Evolutionary conservation across 2,888 invertebrate genomes (phyloP), one percentile per base, ranked within the genome.

Genomic region (Tetramorium bicarinatum): DNA sequence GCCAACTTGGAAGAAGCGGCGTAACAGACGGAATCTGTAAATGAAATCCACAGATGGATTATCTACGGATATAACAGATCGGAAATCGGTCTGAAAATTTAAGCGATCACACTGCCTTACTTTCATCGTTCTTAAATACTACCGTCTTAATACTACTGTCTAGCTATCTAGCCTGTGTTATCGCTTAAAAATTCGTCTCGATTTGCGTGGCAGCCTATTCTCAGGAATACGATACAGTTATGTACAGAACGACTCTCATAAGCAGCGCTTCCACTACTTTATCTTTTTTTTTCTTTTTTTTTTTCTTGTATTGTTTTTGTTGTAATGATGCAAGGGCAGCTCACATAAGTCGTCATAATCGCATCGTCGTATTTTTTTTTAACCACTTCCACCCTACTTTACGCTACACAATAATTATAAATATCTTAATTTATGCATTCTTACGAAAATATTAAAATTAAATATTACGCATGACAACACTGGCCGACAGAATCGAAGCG

Each of bases 191-290:
- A 71, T 25, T 71, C 21, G 8, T 38, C 47, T 49, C 79, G 18
- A 79, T 2, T 56, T 38, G 47, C 59, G n/a, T 25, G 21, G 18
- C 18, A n/a, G 4, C 18, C 47, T 18, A 47, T 25, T 59, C 44
- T 49, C 38, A 34, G 34, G 38, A 59, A 25, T 79, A 64, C 47
- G 59, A 61, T 75, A 49, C 34, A 54, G 49, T 61, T 76, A 81
- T 84, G 61, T 88, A 87, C 82, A 85, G 84, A 85, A 83, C 79
- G 76, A 77, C 56, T 81, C 85, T 64, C 69, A 69, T 77, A 75
- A 82, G 79, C 82, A 71, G 80, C 87, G 87, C 71, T 61, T 79
- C 38, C 38, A 71, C 59, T 71, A 77, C 44, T 67, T 69, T 29
- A 52, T 44, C 41, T 41, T 67, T 67, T 67, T 66, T 62, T 52